Percentiles rank a stretch among this genome's conserved stretches.
Conservation (phyloP, 1,140 invertebrate genomes). For the Antheraea mylitta region DNA sequence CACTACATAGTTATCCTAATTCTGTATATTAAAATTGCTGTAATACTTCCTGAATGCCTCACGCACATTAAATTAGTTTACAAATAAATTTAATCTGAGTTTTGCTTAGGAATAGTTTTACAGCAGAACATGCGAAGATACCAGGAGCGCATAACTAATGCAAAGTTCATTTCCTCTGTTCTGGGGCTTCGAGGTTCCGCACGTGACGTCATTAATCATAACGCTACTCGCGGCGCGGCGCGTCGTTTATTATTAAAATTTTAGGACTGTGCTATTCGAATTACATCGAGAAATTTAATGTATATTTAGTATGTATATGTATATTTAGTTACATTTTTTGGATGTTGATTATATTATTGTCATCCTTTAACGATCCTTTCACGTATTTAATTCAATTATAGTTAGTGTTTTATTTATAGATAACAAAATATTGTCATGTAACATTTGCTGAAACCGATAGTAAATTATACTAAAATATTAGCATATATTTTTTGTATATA, state of each 20-base stretch:
- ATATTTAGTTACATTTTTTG: not conserved
- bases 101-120: not conserved
- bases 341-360: too few relatives aligned
- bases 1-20: too few relatives aligned
- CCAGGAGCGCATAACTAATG: conserved; percentile 29
- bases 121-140: not conserved
- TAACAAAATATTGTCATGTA: too few relatives aligned
- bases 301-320: too few relatives aligned
- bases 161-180: conserved; percentile 38
- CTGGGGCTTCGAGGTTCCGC: conserved; percentile 13
- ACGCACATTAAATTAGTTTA: not conserved
- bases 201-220: conserved; percentile 38
- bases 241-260: not conserved
- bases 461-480: too few relatives aligned
- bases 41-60: too few relatives aligned
- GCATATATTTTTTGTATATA: too few relatives aligned
- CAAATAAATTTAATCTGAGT: not conserved
- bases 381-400: too few relatives aligned
- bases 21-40: too few relatives aligned
- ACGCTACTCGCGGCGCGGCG: conserved; percentile 10
- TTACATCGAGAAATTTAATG: not conserved
- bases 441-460: too few relatives aligned
- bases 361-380: too few relatives aligned
- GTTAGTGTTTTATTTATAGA: too few relatives aligned
- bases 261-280: not conserved